Evolutionary conservation across 1,140 invertebrate species (phyloP).

Genomic region (Philaenus spumarius): DNA sequence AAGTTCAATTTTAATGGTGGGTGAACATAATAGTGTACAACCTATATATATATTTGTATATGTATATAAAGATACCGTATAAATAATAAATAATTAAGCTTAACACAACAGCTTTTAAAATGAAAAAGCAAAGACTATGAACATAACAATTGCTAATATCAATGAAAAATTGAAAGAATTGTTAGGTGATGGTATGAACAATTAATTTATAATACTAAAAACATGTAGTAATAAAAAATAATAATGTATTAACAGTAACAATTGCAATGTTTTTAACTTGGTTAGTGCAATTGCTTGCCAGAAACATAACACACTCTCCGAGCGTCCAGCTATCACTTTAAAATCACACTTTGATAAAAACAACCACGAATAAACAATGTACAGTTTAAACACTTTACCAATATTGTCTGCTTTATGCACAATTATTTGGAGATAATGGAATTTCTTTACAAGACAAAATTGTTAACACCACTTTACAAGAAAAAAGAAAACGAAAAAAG

Average conservation of each 20-base stretch:
- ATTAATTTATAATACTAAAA: slow-evolving; percentile 14
- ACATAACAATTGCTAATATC: slow-evolving; percentile 5
- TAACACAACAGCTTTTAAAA: slow-evolving; percentile 10
- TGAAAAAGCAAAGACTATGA: background rate
- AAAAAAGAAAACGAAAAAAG: no score
- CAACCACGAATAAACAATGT: no score
- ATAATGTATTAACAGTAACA: slow-evolving; percentile 14
- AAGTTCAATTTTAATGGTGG: no score
- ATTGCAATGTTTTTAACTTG: background rate
- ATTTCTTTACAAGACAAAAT: background rate
- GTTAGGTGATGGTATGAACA: slow-evolving; percentile 6
- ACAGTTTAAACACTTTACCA: background rate
- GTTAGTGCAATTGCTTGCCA: background rate
- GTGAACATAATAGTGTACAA: slow-evolving; percentile 10
- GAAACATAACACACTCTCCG: no score
- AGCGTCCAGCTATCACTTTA: no score
- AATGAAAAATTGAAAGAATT: slow-evolving; percentile 2
- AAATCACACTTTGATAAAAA: no score
- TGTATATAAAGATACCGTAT: slow-evolving; percentile 5
- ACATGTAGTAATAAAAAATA: slow-evolving; percentile 11
- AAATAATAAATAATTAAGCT: slow-evolving; percentile 15
- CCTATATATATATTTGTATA: slow-evolving; percentile 12
- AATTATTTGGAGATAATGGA: background rate
- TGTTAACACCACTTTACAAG: background rate
- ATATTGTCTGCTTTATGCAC: background rate